phyloP scores from a whole-genome alignment of 2,113 vertebrate species.

The Gobiocypris rarus region DNA sequence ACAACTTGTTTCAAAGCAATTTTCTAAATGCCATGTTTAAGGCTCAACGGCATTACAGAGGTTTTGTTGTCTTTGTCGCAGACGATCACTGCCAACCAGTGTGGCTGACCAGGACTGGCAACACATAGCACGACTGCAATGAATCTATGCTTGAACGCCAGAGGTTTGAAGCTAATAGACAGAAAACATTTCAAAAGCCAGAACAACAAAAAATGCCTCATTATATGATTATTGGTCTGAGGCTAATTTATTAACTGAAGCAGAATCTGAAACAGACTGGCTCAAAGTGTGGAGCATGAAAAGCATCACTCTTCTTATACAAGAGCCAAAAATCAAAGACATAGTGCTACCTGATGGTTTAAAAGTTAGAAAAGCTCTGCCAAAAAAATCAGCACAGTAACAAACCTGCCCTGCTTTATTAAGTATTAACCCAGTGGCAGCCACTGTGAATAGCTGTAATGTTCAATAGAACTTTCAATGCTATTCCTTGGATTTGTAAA shows the following conservation, averaged over 20 bases:
- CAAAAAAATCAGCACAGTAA: background rate
- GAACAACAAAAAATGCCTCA: background rate
- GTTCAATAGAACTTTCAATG: constrained; percentile 51
- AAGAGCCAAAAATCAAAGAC: background rate
- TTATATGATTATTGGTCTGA: background rate
- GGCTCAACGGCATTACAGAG: constrained; percentile 19
- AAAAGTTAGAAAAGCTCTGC: background rate
- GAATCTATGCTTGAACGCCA: constrained; percentile 25
- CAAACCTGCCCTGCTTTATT: constrained; percentile 30
- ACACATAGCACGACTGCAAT: constrained; percentile 17
- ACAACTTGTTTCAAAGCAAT: constrained; percentile 34
- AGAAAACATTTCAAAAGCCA: background rate
- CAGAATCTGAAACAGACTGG: constrained; percentile 5
- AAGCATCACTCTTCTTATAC: background rate
- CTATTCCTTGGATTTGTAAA: constrained; percentile 55
- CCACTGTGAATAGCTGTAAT: constrained; percentile 32
- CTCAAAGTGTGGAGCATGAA: background rate
- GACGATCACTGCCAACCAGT: constrained; percentile 24
- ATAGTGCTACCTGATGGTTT: background rate
- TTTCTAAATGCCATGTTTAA: constrained; percentile 29
- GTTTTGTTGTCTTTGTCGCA: constrained; percentile 29
- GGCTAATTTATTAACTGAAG: background rate
- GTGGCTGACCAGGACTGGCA: background rate
- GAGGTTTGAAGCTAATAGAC: background rate
- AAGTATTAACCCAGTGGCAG: constrained; percentile 25